Evolutionary conservation across 1,140 invertebrate genomes (phyloP).

Genomic region (Pseudomyrmex sp.): DNA sequence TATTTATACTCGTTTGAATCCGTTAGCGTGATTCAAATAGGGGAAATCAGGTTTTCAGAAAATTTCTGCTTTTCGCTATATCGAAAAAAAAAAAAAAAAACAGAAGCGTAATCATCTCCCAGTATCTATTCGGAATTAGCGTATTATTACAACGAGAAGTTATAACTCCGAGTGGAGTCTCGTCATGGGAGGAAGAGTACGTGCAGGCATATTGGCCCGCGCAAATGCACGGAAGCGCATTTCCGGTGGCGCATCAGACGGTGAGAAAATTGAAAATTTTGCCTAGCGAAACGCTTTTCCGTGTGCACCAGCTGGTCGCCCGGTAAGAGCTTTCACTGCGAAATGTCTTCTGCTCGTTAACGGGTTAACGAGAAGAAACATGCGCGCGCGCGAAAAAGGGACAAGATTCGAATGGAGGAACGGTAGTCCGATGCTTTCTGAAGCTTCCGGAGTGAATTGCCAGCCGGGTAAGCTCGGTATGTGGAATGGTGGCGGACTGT

Average conservation of each 20-base stretch:
- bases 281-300: slow-evolving; percentile 45
- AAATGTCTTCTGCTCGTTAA: slow-evolving; percentile 75
- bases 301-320: slow-evolving; percentile 13
- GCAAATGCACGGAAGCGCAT: slow-evolving; percentile 8
- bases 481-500: slow-evolving; percentile 63
- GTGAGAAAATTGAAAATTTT: slow-evolving; percentile 73
- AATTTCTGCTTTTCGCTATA: not conserved
- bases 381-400: slow-evolving; percentile 54
- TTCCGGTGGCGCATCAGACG: slow-evolving; percentile 1
- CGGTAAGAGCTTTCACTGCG: slow-evolving; percentile 42
- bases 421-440: slow-evolving; percentile 61
- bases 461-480: slow-evolving; percentile 24
- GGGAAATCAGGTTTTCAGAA: not conserved
- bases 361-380: slow-evolving; percentile 76
- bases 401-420: not conserved
- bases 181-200: not conserved
- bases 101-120: not conserved
- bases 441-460: slow-evolving; percentile 50
- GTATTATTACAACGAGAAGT: slow-evolving; percentile 6
- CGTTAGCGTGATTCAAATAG: not conserved
- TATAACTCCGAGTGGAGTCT: not conserved
- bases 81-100: not conserved
- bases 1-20: too few species aligned
- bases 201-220: not conserved
- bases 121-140: slow-evolving; percentile 31